These are phyloP conservation scores for Tetropium fuscum DNA, from an alignment of 2,888 invertebrate species.

Conservation along the genomic window DNA sequence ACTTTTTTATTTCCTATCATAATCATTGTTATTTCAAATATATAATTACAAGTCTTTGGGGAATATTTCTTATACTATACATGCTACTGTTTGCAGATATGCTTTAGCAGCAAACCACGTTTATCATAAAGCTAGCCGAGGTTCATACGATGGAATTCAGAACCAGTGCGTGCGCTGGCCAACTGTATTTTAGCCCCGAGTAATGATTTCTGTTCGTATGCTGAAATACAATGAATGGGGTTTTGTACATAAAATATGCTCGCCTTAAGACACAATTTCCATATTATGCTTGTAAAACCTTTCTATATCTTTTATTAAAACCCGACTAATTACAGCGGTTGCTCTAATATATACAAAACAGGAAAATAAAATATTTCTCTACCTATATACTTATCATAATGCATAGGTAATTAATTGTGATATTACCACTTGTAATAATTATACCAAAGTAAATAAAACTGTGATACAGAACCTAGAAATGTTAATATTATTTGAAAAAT, in stretches of 20 bases:
- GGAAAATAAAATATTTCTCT: slow-evolving; percentile 6
- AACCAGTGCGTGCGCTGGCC: slow-evolving; percentile 32
- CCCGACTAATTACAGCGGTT: slow-evolving; percentile 19
- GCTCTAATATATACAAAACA: slow-evolving; percentile 8
- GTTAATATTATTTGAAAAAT: no score
- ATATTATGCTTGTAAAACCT: slow-evolving; percentile 44
- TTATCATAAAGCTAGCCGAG: slow-evolving; percentile 27
- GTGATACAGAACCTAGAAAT: no score
- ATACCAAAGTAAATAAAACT: no score
- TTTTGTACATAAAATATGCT: slow-evolving; percentile 46
- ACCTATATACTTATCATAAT: slow-evolving; percentile 16
- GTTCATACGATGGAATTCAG: background rate
- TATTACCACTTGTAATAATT: no score
- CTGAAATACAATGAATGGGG: slow-evolving; percentile 47
- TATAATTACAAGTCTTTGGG: slow-evolving; percentile 64
- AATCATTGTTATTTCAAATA: slow-evolving; percentile 66
- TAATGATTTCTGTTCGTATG: slow-evolving; percentile 41
- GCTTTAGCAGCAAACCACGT: slow-evolving; percentile 34
- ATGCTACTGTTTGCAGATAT: slow-evolving; percentile 64
- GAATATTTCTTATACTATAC: slow-evolving; percentile 64
- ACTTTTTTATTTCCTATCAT: slow-evolving; percentile 58
- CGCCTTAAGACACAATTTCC: slow-evolving; percentile 44
- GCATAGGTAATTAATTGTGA: no score
- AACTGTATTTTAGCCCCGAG: slow-evolving; percentile 40
- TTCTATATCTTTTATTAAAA: slow-evolving; percentile 27